These are phyloP conservation scores for Dasysyrphus tricinctus DNA, from an alignment of 2,888 invertebrate species.

Conservation along the genomic window DNA sequence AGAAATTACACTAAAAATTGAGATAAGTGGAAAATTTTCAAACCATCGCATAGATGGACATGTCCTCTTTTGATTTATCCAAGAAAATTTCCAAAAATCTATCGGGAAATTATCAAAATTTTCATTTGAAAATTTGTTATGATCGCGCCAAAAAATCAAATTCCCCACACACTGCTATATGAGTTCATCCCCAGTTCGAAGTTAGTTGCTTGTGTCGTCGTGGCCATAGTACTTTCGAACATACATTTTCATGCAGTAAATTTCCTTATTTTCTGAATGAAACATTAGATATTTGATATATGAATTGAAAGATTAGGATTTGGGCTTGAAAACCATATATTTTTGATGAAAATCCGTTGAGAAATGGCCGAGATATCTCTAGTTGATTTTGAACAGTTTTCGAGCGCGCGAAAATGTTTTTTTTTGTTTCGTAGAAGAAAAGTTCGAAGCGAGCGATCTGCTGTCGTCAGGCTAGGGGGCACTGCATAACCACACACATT, in stretches of 20 bases:
- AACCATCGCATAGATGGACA: slow-evolving; percentile 19
- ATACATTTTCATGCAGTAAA: slow-evolving; percentile 76
- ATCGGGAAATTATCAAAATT: slow-evolving; percentile 41
- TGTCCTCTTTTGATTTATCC: slow-evolving; percentile 43
- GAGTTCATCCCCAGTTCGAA: slow-evolving; percentile 68
- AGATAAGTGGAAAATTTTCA: slow-evolving; percentile 38
- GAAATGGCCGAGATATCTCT: slow-evolving; percentile 76
- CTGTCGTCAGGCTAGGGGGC: slow-evolving; percentile 72
- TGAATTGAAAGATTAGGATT: slow-evolving; percentile 75
- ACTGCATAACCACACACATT: slow-evolving; percentile 57
- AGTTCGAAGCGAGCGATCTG: slow-evolving; percentile 57
- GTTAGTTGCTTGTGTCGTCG: slow-evolving; percentile 57
- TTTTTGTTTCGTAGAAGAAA: slow-evolving; percentile 33
- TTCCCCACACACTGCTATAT: slow-evolving; percentile 46
- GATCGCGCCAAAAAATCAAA: slow-evolving; percentile 66
- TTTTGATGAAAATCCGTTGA: slow-evolving; percentile 77
- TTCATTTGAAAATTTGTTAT: slow-evolving; percentile 68
- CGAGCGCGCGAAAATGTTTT: slow-evolving; percentile 80
- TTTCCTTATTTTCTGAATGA: slow-evolving; percentile 77
- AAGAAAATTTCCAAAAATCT: slow-evolving; percentile 41
- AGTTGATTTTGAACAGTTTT: slow-evolving; percentile 78
- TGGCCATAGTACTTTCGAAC: slow-evolving; percentile 68
- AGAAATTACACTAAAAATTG: slow-evolving; percentile 59
- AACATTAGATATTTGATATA: slow-evolving; percentile 64
- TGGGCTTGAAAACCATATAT: slow-evolving; percentile 79